phyloP scores from a whole-genome alignment of 2,888 invertebrate genomes.

The Globia sparganii region DNA sequence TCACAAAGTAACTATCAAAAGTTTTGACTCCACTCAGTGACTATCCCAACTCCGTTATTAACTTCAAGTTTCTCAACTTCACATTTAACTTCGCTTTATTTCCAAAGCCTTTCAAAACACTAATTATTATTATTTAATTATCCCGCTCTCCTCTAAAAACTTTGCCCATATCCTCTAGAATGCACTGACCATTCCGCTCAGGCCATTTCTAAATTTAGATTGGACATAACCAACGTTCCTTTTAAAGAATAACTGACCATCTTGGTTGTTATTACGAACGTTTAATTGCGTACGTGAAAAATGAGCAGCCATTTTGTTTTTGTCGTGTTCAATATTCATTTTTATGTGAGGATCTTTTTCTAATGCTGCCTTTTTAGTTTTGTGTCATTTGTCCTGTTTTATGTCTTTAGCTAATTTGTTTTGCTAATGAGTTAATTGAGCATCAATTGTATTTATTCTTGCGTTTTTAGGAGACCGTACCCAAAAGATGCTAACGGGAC shows the following conservation, averaged over 20 bases:
- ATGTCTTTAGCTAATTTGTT: constrained; percentile 8
- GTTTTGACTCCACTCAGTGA: constrained; percentile 18
- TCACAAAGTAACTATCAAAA: constrained; percentile 12
- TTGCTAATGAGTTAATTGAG: neutral
- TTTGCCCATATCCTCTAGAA: constrained; percentile 66
- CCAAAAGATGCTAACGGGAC: neutral
- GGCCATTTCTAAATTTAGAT: constrained; percentile 84
- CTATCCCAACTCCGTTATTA: constrained; percentile 5
- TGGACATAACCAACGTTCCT: constrained; percentile 79
- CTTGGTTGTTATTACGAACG: constrained; percentile 72
- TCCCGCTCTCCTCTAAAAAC: constrained; percentile 44
- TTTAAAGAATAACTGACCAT: constrained; percentile 79
- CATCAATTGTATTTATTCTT: neutral
- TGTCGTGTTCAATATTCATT: constrained; percentile 57
- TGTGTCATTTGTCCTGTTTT: constrained; percentile 13
- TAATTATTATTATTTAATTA: constrained; percentile 37
- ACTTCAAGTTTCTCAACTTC: constrained; percentile 31
- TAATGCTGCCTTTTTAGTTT: constrained; percentile 28
- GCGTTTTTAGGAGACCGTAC: neutral
- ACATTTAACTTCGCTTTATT: constrained; percentile 19
- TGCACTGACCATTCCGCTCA: constrained; percentile 73
- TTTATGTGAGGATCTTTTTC: constrained; percentile 31
- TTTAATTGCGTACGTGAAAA: constrained; percentile 68
- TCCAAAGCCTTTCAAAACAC: constrained; percentile 24
- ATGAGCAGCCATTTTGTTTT: constrained; percentile 57